Evolutionary conservation across 2,888 invertebrate genomes (phyloP), one percentile per base, ranked within the genome.

Genomic region (Bruchidius siliquastri): DNA sequence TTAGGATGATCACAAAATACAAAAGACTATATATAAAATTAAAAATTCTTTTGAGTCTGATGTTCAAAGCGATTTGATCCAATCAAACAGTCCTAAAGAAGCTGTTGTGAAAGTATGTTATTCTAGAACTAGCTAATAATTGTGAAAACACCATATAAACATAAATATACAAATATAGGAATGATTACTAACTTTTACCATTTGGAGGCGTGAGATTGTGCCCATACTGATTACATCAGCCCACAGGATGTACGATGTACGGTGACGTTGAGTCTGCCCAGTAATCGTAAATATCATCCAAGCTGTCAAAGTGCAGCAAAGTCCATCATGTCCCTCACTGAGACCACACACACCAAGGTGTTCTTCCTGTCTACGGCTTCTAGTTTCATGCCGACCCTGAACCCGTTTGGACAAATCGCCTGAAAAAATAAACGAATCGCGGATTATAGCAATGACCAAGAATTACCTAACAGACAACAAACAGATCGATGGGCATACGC

Each of bases 241-340:
- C 96, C 18, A 97, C 93, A 0, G 96, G 96, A 88, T 96, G 97
- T n/a, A n/a, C n/a, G 77, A 98, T 95, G 84, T 95, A 95, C 0
- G 97, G 96, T 0, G 96, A 96, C 72, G 92, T 91, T 13, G 94
- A 92, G 81, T 97, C 96, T 10, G 95, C 94, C 97, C 98, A 98
- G 86, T 95, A 96, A 88, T 98, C 97, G 83, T 96, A 97, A 82
- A 94, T 93, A 84, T 95, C 94, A 85, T 96, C 96, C 97, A 97
- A 97, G 79, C 96, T 95, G 89, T 98, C 98, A 86, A 98, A 97
- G 87, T 96, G 96, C 73, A 98, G 91, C 68, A 97, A 90, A 84
- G 81, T 96, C 96, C 87, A 97, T 90, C 78, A 95, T 91, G 85
- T 97, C 96, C 0, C 93, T 91, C 21, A 98, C 92, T 0, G 94